A percentile compares a stretch with the other conserved stretches of the same genome.
Evolutionary conservation across 2,797 vertebrate species (phyloP).

Genomic region (Tenualosa ilisha): DNA sequence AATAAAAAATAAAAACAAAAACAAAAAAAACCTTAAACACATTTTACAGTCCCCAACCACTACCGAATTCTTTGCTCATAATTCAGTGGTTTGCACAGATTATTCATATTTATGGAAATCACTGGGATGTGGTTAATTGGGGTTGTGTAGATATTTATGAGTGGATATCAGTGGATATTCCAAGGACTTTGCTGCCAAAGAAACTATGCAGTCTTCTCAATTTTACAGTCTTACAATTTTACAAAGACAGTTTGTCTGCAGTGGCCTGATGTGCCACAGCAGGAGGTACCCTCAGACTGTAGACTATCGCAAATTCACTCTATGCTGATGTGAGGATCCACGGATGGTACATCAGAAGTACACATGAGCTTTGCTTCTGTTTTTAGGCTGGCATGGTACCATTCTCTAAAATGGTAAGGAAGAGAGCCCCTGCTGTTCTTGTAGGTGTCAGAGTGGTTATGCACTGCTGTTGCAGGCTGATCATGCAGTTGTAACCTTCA

Average conservation of each 20-base stretch:
- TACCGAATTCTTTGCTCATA: too few relatives aligned
- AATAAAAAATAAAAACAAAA: too few relatives aligned
- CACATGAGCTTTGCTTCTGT: not conserved
- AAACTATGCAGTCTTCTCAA: not conserved
- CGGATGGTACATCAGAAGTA: not conserved
- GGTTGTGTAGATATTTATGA: not conserved
- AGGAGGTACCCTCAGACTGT: not conserved
- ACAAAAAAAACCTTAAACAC: too few relatives aligned
- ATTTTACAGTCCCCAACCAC: too few relatives aligned
- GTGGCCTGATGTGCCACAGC: not conserved
- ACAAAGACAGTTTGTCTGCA: not conserved
- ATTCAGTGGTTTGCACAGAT: conserved; percentile 1
- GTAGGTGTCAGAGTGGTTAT: too few relatives aligned
- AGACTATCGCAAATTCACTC: not conserved
- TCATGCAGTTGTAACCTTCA: too few relatives aligned
- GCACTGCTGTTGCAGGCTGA: too few relatives aligned
- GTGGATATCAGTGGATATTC: too few relatives aligned
- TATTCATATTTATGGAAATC: not conserved
- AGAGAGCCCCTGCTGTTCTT: too few relatives aligned
- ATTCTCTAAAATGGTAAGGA: not conserved
- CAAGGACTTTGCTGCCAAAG: not conserved
- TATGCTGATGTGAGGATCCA: not conserved
- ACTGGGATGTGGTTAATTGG: not conserved
- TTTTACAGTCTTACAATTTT: too few relatives aligned
- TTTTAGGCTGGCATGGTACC: not conserved